Evolutionary conservation across 2,113 vertebrate species (phyloP).

Genomic region (Oceanites oceanicus): DNA sequence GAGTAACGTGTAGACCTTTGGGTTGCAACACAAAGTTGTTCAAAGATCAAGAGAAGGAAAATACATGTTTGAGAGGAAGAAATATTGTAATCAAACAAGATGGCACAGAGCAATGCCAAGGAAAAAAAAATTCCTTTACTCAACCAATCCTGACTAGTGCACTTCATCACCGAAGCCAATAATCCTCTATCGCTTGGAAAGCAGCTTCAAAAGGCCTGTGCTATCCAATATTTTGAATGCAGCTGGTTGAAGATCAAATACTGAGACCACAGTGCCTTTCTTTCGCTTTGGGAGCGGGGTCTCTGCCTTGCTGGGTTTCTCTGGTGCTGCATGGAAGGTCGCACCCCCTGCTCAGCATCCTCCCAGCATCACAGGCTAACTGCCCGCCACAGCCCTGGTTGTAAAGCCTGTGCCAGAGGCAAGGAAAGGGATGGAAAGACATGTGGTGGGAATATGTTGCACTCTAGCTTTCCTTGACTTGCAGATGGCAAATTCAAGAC

Average conservation of each 20-base stretch:
- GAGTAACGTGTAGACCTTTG: neutral
- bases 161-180: neutral
- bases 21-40: conserved; percentile 11
- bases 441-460: conserved; percentile 19
- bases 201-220: conserved; percentile 29
- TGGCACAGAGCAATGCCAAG: conserved; percentile 17
- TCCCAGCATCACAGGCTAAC: neutral
- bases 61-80: conserved; percentile 4
- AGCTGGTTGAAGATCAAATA: conserved; percentile 30
- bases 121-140: neutral
- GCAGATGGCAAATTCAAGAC: neutral
- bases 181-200: conserved; percentile 21
- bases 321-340: neutral
- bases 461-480: neutral
- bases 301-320: neutral
- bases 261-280: conserved; percentile 3
- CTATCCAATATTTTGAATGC: neutral
- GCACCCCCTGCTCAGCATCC: neutral
- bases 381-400: neutral
- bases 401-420: neutral
- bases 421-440: neutral
- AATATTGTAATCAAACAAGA: conserved; percentile 44
- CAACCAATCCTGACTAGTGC: neutral
- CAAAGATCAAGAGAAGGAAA: conserved; percentile 24
- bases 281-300: neutral